Base-by-base conservation (phyloP, 2,797 vertebrate species). In the Myotis daubentonii region DNA sequence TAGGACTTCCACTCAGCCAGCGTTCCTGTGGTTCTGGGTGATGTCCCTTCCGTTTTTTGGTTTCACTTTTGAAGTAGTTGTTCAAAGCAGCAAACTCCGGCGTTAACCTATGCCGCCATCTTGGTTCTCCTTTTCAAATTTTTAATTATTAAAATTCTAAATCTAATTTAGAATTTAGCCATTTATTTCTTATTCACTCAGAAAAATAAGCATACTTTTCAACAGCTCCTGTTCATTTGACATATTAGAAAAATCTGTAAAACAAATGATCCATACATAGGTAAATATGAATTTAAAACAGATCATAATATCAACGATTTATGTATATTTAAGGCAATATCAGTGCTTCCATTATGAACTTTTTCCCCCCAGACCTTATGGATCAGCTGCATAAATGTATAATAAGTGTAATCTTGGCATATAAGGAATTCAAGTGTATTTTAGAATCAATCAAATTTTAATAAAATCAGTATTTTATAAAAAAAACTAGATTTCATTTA, bases 131-230 rank as follows among this genome's bases (percentile, higher is more conserved):
- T n/a, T n/a, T 89, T 60, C 17, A 96, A 74, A 47, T 70, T 80
- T 87, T 91, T 82, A 85, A 87, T 90, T 84, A 87, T 94, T 93
- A 94, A 78, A 85, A 79, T 86, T 92, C 47, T 89, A 91, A 94
- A 78, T 83, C 92, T 30, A 60, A 60, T 30, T 60, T 60, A 60
- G 57, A 60, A 60, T 28, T 60, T 60, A 94, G 28, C 3, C 41
- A 33, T 78, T 78, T 44, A 41, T 51, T 91, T 4, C 36, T 62
- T 78, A 71, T 51, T 74, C 10, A 8, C 44, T 87, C 25, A 79
- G 72, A 84, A 82, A 76, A 91, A 83, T 74, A 86, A 96, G 3
- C 28, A 88, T 75, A 12, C 36, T 91, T 92, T 78, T 51, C 33
- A 85, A 74, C 28, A 91, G 6, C 16, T 84, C 17, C 36, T 91